A percentile compares a stretch with the other conserved stretches of the same genome.
phyloP scores from a whole-genome alignment of 64 coral and sea anemone genomes.

The Montipora efflorescens region DNA sequence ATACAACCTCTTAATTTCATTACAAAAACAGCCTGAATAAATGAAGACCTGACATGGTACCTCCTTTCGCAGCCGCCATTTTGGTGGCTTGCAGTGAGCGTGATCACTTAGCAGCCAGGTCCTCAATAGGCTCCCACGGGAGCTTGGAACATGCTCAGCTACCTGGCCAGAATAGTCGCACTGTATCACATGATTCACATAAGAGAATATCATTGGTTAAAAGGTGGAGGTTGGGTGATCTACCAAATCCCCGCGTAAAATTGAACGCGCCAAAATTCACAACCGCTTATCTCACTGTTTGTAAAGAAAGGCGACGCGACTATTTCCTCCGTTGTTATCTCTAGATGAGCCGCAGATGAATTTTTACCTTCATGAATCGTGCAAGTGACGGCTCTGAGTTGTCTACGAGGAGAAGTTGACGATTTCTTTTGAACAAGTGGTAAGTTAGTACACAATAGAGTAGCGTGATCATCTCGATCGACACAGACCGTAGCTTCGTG shows the following conservation, averaged over 20 bases:
- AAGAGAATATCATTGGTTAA: slow-evolving; percentile 72
- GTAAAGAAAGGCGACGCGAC: slow-evolving; percentile 30
- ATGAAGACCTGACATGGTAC: slow-evolving; percentile 4
- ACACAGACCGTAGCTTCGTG: background rate
- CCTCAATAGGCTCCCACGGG: background rate
- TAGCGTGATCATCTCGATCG: slow-evolving; percentile 28
- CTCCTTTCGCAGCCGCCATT: slow-evolving; percentile 67
- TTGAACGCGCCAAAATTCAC: slow-evolving; percentile 95
- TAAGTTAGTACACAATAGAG: slow-evolving; percentile 13
- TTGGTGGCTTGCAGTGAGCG: slow-evolving; percentile 36
- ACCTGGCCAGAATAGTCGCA: no score
- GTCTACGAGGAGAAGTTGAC: background rate
- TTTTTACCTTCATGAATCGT: background rate
- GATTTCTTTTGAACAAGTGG: background rate
- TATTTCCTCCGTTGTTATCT: background rate
- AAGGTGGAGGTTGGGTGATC: background rate
- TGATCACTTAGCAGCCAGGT: slow-evolving; percentile 60
- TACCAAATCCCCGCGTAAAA: slow-evolving; percentile 95
- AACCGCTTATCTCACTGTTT: slow-evolving; percentile 79
- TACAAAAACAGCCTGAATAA: background rate
- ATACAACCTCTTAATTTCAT: background rate
- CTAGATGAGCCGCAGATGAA: background rate
- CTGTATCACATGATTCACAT: slow-evolving; percentile 55
- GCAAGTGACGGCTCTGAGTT: background rate
- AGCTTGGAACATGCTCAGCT: no score